A percentile compares a stretch with the other conserved stretches of the same genome.
Evolutionary conservation across 2,113 vertebrate genomes (phyloP).

Genomic region (Tonatia bakeri): DNA sequence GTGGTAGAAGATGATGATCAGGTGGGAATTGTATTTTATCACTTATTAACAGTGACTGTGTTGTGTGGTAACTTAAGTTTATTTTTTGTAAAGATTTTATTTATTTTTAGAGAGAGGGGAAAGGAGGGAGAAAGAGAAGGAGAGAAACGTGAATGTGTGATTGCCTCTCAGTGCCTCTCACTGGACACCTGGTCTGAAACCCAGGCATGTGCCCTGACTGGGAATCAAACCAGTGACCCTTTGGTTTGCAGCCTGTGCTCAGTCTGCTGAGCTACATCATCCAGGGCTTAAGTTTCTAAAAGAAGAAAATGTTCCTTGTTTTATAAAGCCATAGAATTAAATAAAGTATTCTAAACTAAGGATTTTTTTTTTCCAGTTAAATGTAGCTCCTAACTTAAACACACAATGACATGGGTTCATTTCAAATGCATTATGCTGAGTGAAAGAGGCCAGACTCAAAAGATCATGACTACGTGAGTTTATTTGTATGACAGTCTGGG

Average conservation of each 20-base stretch:
- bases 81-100: neutral
- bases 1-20: slow-evolving; percentile 99
- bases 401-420: neutral
- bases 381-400: neutral
- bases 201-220: too few relatives aligned
- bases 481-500: neutral
- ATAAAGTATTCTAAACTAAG: slow-evolving; percentile 9
- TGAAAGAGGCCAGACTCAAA: neutral
- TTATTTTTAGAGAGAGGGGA: too few relatives aligned
- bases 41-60: neutral
- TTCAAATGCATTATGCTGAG: neutral
- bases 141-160: too few relatives aligned
- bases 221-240: too few relatives aligned
- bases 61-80: neutral
- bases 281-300: neutral
- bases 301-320: neutral
- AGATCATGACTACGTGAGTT: neutral
- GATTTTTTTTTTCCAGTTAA: neutral
- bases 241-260: too few relatives aligned
- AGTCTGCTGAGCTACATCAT: too few relatives aligned
- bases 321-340: neutral
- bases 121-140: too few relatives aligned
- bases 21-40: slow-evolving; percentile 78
- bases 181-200: too few relatives aligned
- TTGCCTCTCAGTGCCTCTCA: too few relatives aligned